Evolutionary conservation across 2,888 invertebrate species (phyloP).

Genomic region (Acronicta alni): DNA sequence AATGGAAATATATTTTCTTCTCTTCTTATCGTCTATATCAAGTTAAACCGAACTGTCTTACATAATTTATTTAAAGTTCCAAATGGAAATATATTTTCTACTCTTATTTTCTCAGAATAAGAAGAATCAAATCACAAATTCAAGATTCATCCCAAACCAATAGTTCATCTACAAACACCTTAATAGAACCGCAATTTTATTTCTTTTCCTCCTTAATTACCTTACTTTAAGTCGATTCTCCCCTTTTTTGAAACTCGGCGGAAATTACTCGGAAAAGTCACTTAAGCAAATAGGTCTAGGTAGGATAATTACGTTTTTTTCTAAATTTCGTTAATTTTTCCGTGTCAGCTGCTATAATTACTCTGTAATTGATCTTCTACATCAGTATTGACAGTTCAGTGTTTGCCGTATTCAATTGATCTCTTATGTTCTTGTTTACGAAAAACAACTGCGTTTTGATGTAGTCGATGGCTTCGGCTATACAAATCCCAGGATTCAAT

Average conservation of each 20-base stretch:
- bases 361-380: conserved; percentile 46
- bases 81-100: no score
- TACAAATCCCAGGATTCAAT: no score
- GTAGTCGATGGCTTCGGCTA: no score
- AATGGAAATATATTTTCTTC: no score
- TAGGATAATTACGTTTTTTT: conserved; percentile 77
- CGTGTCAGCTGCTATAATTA: conserved; percentile 57
- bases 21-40: no score
- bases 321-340: conserved; percentile 63
- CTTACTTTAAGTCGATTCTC: conserved; percentile 66
- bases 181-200: conserved; percentile 57
- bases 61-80: no score
- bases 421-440: no score
- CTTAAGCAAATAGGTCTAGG: conserved; percentile 78
- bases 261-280: conserved; percentile 84
- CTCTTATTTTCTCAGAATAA: no score
- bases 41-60: no score
- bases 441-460: not conserved
- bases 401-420: conserved; percentile 3
- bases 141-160: conserved; percentile 37
- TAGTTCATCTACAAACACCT: conserved; percentile 54
- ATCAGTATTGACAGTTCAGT: conserved; percentile 27
- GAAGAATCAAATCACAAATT: conserved; percentile 9
- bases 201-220: conserved; percentile 80
- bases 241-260: conserved; percentile 73